These are phyloP conservation scores for Nezara viridula DNA, from an alignment of 2,888 invertebrate species.

Conservation along the genomic window DNA sequence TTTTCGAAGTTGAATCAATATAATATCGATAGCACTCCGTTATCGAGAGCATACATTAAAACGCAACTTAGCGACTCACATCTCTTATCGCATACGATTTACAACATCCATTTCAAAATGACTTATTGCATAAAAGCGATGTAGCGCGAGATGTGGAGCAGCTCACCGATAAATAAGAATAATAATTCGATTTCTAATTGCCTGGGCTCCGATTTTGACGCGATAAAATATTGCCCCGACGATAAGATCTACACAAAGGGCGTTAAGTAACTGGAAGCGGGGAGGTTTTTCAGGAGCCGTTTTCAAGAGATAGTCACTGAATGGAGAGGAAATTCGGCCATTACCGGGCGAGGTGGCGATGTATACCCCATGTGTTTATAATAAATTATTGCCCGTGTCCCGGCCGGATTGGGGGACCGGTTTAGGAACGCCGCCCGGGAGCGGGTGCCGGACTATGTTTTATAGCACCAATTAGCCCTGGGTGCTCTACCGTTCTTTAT, in stretches of 20 bases:
- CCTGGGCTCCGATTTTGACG: slow-evolving; percentile 12
- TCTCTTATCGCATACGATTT: not conserved
- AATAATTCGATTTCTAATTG: slow-evolving; percentile 41
- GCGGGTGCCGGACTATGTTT: not conserved
- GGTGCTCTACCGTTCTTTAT: slow-evolving; percentile 37
- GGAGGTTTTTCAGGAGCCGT: not conserved
- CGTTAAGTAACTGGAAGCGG: slow-evolving; percentile 6
- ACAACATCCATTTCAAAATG: slow-evolving; percentile 20
- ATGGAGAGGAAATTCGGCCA: slow-evolving; percentile 10
- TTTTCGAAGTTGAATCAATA: no score
- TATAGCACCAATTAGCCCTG: not conserved
- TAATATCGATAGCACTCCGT: no score
- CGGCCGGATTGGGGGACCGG: not conserved
- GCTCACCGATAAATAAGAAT: slow-evolving; percentile 24
- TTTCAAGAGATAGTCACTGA: not conserved
- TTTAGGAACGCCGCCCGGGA: not conserved
- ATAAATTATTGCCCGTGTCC: not conserved
- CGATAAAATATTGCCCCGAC: not conserved
- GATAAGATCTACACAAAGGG: slow-evolving; percentile 26
- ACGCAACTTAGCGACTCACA: not conserved
- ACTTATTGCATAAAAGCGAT: slow-evolving; percentile 25
- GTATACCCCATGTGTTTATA: not conserved
- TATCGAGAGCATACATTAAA: no score
- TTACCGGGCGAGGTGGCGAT: not conserved
- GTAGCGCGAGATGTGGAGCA: slow-evolving; percentile 3